These are phyloP conservation scores for Acropora tenuis DNA, from an alignment of 64 coral and sea anemone genomes.

Conservation along the genomic window DNA sequence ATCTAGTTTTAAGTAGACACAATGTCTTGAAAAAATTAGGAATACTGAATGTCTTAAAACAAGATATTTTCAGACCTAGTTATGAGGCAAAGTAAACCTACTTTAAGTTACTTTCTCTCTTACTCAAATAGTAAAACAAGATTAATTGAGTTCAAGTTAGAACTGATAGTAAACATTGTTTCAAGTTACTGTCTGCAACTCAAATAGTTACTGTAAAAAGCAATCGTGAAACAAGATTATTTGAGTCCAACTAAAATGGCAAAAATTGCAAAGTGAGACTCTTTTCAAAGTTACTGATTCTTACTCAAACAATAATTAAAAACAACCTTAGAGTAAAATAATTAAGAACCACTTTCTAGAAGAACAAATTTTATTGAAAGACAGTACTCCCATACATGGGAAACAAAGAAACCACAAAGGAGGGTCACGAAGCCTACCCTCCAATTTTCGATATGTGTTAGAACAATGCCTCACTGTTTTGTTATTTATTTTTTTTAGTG, in stretches of 20 bases:
- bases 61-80: conserved; percentile 2
- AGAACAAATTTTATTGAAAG: conserved; percentile 5
- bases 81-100: conserved; percentile 4
- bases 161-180: background rate
- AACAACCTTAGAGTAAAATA: background rate
- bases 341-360: background rate
- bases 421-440: background rate
- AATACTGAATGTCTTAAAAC: conserved; percentile 6
- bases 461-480: background rate
- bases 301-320: background rate
- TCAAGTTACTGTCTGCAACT: background rate
- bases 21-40: conserved; percentile 10
- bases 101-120: background rate
- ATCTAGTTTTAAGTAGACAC: conserved; percentile 12
- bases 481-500: conserved; percentile 10
- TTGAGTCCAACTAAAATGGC: background rate
- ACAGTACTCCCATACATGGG: background rate
- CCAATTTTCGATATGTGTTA: background rate
- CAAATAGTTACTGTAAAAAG: background rate
- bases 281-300: background rate
- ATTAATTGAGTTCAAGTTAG: background rate
- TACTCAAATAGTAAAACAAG: conserved; percentile 18
- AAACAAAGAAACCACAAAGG: background rate
- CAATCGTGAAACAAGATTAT: background rate
- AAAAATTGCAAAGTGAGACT: background rate